Evolutionary conservation across 2,113 vertebrate genomes (phyloP).

Genomic region (Hemiscyllium ocellatum): DNA sequence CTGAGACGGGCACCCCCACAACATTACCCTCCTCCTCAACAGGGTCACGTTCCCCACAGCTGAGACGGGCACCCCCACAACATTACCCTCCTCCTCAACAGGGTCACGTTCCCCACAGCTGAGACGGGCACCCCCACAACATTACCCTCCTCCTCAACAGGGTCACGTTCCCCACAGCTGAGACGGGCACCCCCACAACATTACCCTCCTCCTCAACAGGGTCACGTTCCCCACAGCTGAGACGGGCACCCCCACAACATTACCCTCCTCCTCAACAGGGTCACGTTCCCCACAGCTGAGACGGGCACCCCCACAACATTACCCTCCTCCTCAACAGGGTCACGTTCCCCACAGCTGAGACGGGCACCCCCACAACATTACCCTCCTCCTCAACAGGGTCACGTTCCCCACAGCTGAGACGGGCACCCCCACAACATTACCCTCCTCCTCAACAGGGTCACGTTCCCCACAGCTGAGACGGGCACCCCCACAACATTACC

Average conservation of each 20-base stretch:
- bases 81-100: background rate
- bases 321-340: background rate
- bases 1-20: background rate
- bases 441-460: background rate
- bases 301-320: background rate
- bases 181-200: background rate
- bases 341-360: background rate
- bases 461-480: background rate
- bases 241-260: background rate
- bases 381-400: background rate
- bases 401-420: background rate
- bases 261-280: background rate
- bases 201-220: background rate
- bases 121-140: background rate
- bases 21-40: background rate
- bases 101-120: background rate
- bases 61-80: background rate
- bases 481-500: background rate
- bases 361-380: background rate
- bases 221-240: background rate
- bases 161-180: background rate
- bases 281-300: background rate
- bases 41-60: background rate
- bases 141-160: background rate
- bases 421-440: background rate